Evolutionary conservation across 30 jellyfish, hydroid and myxozoan species (phyloP).

Genomic region (Aurelia aurita): DNA sequence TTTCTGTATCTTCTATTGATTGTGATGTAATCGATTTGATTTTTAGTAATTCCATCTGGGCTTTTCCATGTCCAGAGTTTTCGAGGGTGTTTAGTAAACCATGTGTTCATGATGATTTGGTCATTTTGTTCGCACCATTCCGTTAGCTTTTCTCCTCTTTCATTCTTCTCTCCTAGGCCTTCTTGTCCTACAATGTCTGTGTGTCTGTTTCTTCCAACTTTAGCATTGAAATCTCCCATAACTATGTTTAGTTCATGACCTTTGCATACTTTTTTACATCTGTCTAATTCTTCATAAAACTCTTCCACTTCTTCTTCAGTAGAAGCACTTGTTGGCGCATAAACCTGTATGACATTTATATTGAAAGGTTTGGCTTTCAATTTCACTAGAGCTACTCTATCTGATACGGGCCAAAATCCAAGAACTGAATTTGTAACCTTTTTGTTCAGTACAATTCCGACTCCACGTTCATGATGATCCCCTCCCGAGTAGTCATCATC

Average conservation of each 20-base stretch:
- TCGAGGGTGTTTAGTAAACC: constrained; percentile 41
- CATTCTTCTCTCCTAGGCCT: constrained; percentile 15
- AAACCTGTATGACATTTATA: constrained; percentile 20
- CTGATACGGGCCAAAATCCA: constrained; percentile 16
- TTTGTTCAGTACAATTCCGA: constrained; percentile 1
- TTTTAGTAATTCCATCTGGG: too few species aligned
- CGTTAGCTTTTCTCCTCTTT: not conserved
- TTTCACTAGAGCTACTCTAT: constrained; percentile 18
- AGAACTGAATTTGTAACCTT: not conserved
- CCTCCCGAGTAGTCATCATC: constrained; percentile 35
- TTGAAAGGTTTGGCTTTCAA: constrained; percentile 36
- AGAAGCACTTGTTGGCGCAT: constrained; percentile 23
- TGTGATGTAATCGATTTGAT: too few species aligned
- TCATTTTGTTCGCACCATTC: constrained; percentile 13
- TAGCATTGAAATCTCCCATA: too few species aligned
- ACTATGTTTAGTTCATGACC: constrained; percentile 29
- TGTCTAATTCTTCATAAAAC: constrained; percentile 33
- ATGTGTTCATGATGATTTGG: constrained; percentile 45
- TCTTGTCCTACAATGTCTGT: constrained; percentile 21
- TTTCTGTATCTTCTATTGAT: constrained; percentile 56
- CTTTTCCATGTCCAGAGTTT: constrained; percentile 57
- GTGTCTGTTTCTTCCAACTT: constrained; percentile 32
- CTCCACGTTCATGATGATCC: constrained; percentile 43
- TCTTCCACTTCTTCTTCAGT: constrained; percentile 13
- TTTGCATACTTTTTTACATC: constrained; percentile 27